A percentile compares a stretch with the other conserved stretches of the same genome.
Conservation (phyloP, 1,140 invertebrate genomes). For the Drosophila sechellia region DNA sequence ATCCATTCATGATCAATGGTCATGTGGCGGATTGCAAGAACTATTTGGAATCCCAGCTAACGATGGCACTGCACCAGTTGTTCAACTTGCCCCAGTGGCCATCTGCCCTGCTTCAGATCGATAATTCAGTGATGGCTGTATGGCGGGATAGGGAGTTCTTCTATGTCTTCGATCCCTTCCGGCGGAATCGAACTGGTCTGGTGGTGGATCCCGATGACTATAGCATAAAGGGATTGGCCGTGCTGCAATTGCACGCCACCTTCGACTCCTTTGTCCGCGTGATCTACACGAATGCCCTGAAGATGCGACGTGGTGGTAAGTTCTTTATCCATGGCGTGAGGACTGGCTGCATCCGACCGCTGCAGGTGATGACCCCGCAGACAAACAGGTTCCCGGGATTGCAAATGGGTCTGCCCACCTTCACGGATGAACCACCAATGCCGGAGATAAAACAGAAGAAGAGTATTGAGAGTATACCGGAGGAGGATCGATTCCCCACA, state of each 20-base stretch:
- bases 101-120: conserved; percentile 84
- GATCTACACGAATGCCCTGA: conserved; percentile 66
- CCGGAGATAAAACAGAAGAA: conserved; percentile 58
- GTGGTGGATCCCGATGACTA: conserved; percentile 80
- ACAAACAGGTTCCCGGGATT: conserved; percentile 64
- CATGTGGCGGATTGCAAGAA: conserved; percentile 71
- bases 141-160: conserved; percentile 85
- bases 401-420: conserved; percentile 67
- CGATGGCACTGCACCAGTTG: conserved; percentile 74
- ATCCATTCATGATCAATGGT: conserved; percentile 72
- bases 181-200: conserved; percentile 63
- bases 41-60: conserved; percentile 79
- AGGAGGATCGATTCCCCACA: conserved; percentile 65
- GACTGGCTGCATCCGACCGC: conserved; percentile 69
- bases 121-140: conserved; percentile 79
- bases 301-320: conserved; percentile 81
- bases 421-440: conserved; percentile 45
- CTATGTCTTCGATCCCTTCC: conserved; percentile 85
- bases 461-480: conserved; percentile 76
- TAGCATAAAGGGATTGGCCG: conserved; percentile 66
- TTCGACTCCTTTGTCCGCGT: conserved; percentile 75
- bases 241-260: conserved; percentile 74
- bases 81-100: conserved; percentile 81
- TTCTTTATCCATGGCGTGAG: conserved; percentile 77
- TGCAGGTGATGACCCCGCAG: conserved; percentile 58